phyloP scores from a whole-genome alignment of 37 sponge, comb jelly and placozoan genomes.

The Ianthella basta region DNA sequence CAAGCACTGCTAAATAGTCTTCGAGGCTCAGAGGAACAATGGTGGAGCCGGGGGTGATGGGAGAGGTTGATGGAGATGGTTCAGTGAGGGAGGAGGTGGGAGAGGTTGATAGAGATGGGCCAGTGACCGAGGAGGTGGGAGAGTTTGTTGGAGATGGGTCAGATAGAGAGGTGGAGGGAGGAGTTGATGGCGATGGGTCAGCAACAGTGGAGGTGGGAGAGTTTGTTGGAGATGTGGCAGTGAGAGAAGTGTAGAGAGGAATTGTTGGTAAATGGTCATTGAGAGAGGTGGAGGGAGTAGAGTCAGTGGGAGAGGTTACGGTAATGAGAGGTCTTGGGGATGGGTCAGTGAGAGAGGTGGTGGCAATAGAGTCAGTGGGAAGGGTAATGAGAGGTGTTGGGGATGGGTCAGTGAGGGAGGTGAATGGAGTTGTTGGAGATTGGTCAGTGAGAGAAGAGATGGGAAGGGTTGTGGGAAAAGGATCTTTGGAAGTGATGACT shows the following conservation, averaged over 20 bases:
- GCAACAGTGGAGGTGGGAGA: neutral
- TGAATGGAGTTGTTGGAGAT: neutral
- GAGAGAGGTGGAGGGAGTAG: neutral
- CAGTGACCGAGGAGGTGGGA: neutral
- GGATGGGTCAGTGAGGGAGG: neutral
- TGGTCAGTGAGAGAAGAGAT: neutral
- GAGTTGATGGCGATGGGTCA: neutral
- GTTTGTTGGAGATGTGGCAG: neutral
- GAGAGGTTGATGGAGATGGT: too few species aligned
- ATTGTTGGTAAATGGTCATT: too few species aligned
- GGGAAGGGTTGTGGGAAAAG: neutral
- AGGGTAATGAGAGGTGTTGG: neutral
- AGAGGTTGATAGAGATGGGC: conserved; percentile 42
- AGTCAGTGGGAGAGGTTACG: neutral
- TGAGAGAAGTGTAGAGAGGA: neutral
- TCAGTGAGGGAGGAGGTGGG: too few species aligned
- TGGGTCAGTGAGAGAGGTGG: neutral
- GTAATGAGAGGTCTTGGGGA: neutral
- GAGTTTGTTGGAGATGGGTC: neutral
- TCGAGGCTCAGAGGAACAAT: too few species aligned
- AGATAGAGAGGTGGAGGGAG: neutral
- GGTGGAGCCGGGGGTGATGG: too few species aligned
- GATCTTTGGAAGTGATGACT: neutral
- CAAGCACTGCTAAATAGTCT: too few species aligned
- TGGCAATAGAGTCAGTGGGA: neutral